Percentiles rank a stretch among this genome's conserved stretches.
These are phyloP conservation scores for Drosophila anomalipes DNA, from an alignment of 2,888 invertebrate species.

Conservation along the genomic window DNA sequence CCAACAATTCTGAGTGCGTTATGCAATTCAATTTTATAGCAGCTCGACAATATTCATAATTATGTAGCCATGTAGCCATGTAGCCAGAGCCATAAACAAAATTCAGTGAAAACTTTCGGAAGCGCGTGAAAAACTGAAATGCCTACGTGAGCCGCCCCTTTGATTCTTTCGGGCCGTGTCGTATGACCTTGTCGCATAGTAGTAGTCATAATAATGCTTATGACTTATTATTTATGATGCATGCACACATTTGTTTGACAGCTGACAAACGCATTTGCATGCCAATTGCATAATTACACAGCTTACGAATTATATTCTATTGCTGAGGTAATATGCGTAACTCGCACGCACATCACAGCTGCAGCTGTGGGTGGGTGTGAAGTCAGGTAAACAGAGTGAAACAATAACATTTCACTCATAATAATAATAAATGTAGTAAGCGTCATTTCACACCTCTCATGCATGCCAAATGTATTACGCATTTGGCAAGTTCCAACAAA, in stretches of 20 bases:
- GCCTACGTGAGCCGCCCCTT: slow-evolving; percentile 52
- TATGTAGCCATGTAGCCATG: slow-evolving; percentile 6
- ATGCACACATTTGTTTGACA: slow-evolving; percentile 46
- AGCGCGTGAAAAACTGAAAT: slow-evolving; percentile 52
- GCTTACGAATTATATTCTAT: slow-evolving; percentile 33
- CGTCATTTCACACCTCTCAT: slow-evolving; percentile 59
- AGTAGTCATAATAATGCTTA: slow-evolving; percentile 48
- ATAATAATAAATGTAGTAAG: slow-evolving; percentile 18
- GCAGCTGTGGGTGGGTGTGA: slow-evolving; percentile 13
- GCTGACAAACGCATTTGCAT: slow-evolving; percentile 56
- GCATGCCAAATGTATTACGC: slow-evolving; percentile 63
- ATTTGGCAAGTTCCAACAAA: slow-evolving; percentile 56
- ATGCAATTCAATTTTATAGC: slow-evolving; percentile 41
- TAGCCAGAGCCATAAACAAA: slow-evolving; percentile 15
- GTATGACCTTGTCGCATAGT: slow-evolving; percentile 47
- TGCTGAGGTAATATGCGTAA: slow-evolving; percentile 26
- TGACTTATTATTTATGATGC: slow-evolving; percentile 58
- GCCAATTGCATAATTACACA: slow-evolving; percentile 71
- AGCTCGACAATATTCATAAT: slow-evolving; percentile 42
- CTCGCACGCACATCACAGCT: slow-evolving; percentile 19
- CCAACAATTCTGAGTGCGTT: slow-evolving; percentile 48
- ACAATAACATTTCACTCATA: slow-evolving; percentile 49
- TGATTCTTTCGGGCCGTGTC: slow-evolving; percentile 30
- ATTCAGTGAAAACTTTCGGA: slow-evolving; percentile 69
- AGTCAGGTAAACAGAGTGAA: slow-evolving; percentile 20